Evolutionary conservation across 2,888 invertebrate species (phyloP).

Genomic region (Pristionchus mayeri): DNA sequence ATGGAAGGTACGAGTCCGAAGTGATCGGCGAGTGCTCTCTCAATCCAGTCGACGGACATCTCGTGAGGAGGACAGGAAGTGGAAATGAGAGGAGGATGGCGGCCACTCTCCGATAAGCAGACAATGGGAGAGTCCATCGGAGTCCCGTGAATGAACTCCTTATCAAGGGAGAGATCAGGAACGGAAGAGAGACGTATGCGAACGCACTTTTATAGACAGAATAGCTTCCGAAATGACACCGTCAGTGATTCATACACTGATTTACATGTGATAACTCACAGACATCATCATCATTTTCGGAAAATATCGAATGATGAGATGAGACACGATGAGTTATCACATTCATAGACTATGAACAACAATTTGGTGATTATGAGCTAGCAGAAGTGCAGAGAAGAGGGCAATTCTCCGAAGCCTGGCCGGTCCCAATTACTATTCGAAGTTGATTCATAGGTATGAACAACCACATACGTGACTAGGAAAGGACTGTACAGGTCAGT

Average conservation of each 20-base stretch:
- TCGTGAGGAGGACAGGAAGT: neutral
- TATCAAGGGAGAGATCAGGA: neutral
- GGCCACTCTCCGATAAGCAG: neutral
- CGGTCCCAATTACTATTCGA: no score
- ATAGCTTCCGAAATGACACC: neutral
- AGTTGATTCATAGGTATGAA: no score
- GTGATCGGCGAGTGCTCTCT: neutral
- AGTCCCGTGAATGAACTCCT: neutral
- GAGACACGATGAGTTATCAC: no score
- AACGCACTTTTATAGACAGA: neutral
- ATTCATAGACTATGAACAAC: no score
- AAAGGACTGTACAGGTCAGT: no score
- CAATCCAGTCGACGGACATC: neutral
- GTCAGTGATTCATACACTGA: neutral
- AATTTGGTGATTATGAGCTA: no score
- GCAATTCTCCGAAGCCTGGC: no score
- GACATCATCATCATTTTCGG: no score
- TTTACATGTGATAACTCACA: neutral
- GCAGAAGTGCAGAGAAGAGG: no score
- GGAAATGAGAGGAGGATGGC: neutral
- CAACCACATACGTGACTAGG: no score
- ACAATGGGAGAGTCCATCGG: neutral
- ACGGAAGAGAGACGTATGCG: neutral
- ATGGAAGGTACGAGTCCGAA: slow-evolving; percentile 3
- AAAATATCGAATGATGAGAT: no score